Conservation (phyloP, 1,140 invertebrate genomes). For the Drosophila jambulina region DNA sequence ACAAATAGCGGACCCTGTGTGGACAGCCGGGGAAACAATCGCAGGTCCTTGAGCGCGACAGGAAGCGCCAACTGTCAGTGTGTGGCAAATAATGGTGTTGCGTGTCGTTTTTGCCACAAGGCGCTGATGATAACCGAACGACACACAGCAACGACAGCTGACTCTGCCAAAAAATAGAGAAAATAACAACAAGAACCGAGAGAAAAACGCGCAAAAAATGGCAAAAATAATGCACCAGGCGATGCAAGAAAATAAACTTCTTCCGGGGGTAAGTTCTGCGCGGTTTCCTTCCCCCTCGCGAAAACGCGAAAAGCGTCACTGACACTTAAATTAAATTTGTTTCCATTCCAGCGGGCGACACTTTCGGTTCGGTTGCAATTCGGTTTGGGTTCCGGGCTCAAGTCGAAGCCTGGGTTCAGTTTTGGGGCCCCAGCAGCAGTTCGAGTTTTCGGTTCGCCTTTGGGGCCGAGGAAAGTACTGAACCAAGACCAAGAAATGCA, state of each 20-base stretch:
- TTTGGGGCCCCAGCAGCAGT: background rate
- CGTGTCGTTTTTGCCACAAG: constrained; percentile 74
- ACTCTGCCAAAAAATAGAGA: constrained; percentile 20
- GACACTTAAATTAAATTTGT: constrained; percentile 81
- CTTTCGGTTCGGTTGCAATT: constrained; percentile 52
- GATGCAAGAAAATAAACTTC: constrained; percentile 44
- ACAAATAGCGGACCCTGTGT: constrained; percentile 54
- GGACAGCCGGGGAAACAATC: constrained; percentile 39
- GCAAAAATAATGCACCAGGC: constrained; percentile 32
- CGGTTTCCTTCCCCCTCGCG: background rate
- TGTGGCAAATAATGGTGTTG: constrained; percentile 81
- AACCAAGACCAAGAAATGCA: background rate
- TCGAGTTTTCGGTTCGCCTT: background rate
- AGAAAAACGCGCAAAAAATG: constrained; percentile 8
- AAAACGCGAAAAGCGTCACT: constrained; percentile 68
- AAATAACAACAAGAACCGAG: background rate
- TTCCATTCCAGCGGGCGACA: constrained; percentile 70
- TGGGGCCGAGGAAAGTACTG: constrained; percentile 51
- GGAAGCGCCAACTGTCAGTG: constrained; percentile 73
- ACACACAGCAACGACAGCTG: constrained; percentile 47
- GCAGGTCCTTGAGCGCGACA: constrained; percentile 39
- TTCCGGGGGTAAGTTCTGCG: constrained; percentile 25
- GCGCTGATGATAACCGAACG: constrained; percentile 57
- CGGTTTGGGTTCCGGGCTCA: constrained; percentile 3
- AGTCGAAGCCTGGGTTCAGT: constrained; percentile 1